Evolutionary conservation across 2,113 vertebrate genomes (phyloP), one percentile per base, ranked within the genome.

Genomic region (Maccullochella peelii): DNA sequence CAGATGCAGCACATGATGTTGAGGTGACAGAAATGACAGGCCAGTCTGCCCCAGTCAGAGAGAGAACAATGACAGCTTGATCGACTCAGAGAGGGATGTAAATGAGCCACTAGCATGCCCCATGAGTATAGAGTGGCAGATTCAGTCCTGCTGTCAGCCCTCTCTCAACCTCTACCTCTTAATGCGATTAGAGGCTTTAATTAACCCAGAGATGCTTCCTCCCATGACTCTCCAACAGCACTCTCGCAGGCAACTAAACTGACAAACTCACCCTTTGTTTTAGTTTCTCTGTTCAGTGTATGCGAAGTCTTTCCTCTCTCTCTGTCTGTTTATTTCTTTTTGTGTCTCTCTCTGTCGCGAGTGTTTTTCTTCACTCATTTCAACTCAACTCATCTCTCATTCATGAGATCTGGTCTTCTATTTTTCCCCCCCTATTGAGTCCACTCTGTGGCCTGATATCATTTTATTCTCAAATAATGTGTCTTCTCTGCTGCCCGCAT

Each of bases 181-280:
- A 77, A 83, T 81, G 78, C 16, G 44, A 81, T 90, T 87, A 88
- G 55, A 86, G 81, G 62, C 69, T 87, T 76, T 93, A 92, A 93
- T 92, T 85, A 89, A 91, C 86, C 86, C 83, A 30, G 8, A 30
- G 69, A 78, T 79, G 84, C 67, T 58, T 58, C 65, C 59, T 74
- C 77, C 63, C 76, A 49, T 61, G 59, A 62, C 61, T 80, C 72
- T 40, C 62, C 16, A 79, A 84, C 47, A 59, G 30, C 63, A 77
- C 57, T 25, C 78, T 85, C 54, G 23, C 30, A 86, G 71, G 73
- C 36, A 80, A 44, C 44, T 10, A 6, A 58, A 65, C 44, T 61
- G 52, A 86, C 65, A 6, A 77, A 78, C 21, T 18, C 65, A 14
- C 16, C 59, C 40, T 67, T 58, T 62, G 8, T 75, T 81, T 47